phyloP scores from a whole-genome alignment of 1,140 invertebrate genomes.

The Drosophila pallidifrons region DNA sequence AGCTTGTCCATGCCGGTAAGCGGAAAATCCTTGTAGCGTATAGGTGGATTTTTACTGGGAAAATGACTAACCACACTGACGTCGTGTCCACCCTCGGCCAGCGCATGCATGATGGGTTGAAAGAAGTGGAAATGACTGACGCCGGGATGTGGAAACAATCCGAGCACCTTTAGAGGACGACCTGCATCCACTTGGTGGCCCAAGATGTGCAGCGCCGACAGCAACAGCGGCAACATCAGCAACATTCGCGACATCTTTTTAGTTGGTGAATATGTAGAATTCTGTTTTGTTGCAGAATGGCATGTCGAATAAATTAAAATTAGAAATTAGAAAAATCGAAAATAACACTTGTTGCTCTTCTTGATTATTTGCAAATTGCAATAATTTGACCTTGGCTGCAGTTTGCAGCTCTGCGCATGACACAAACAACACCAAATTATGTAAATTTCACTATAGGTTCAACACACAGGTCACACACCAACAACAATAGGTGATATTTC shows the following conservation, averaged over 20 bases:
- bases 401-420: slow-evolving; percentile 60
- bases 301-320: slow-evolving; percentile 31
- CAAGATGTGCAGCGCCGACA: slow-evolving; percentile 14
- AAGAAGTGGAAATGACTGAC: slow-evolving; percentile 91
- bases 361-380: slow-evolving; percentile 35
- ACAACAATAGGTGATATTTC: background rate
- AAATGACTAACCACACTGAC: slow-evolving; percentile 90
- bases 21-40: slow-evolving; percentile 87
- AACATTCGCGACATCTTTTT: slow-evolving; percentile 38
- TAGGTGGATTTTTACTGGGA: slow-evolving; percentile 85
- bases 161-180: slow-evolving; percentile 87
- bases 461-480: slow-evolving; percentile 11
- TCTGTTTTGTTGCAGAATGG: slow-evolving; percentile 4
- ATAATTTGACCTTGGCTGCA: slow-evolving; percentile 63
- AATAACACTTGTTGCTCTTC: slow-evolving; percentile 68
- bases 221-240: slow-evolving; percentile 37
- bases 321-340: slow-evolving; percentile 50
- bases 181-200: slow-evolving; percentile 70
- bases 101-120: slow-evolving; percentile 87
- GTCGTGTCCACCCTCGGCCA: slow-evolving; percentile 89
- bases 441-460: slow-evolving; percentile 55
- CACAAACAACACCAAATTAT: slow-evolving; percentile 64
- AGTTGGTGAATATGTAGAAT: background rate
- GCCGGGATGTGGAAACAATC: slow-evolving; percentile 88
- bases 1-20: slow-evolving; percentile 81